Percentiles rank a stretch among this genome's conserved stretches.
Conservation (phyloP, 2,888 invertebrate species). For the Drosophila neotestacea region DNA sequence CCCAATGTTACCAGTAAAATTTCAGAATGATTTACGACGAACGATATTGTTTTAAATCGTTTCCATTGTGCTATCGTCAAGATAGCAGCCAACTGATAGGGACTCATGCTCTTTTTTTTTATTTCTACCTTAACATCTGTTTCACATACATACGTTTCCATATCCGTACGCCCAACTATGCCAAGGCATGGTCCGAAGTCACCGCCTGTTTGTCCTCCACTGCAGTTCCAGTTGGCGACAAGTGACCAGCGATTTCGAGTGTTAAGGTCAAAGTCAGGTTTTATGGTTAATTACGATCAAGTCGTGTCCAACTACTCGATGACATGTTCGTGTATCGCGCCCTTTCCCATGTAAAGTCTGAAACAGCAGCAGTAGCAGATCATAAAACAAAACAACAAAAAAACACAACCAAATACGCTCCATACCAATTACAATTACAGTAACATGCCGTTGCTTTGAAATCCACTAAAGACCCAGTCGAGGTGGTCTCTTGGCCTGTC, state of each 20-base stretch:
- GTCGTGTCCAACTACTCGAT: slow-evolving; percentile 41
- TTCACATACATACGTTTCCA: slow-evolving; percentile 6
- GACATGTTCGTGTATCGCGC: slow-evolving; percentile 45
- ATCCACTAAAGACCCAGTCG: slow-evolving; percentile 28
- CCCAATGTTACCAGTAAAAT: slow-evolving; percentile 2
- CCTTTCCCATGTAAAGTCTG: slow-evolving; percentile 60
- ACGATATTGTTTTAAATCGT: slow-evolving; percentile 53
- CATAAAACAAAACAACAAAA: slow-evolving; percentile 3
- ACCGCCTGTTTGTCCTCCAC: slow-evolving; percentile 33
- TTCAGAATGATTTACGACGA: slow-evolving; percentile 65
- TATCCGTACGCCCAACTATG: slow-evolving; percentile 57
- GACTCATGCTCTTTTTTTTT: slow-evolving; percentile 2
- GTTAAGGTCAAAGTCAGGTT: slow-evolving; percentile 82
- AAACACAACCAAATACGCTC: slow-evolving; percentile 16
- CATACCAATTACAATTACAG: slow-evolving; percentile 37
- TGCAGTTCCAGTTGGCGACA: slow-evolving; percentile 38
- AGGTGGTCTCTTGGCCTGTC: slow-evolving; percentile 39
- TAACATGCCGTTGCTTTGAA: slow-evolving; percentile 35
- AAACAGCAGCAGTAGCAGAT: slow-evolving; percentile 31
- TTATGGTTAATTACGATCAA: slow-evolving; percentile 72
- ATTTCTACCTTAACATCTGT: slow-evolving; percentile 48
- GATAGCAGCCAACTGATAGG: slow-evolving; percentile 41
- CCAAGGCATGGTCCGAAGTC: slow-evolving; percentile 48
- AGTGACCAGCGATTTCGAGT: slow-evolving; percentile 57
- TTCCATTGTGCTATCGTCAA: slow-evolving; percentile 55